Percentiles rank a stretch among this genome's conserved stretches.
These are phyloP conservation scores for Gorsachius goisagi DNA, from an alignment of 2,113 vertebrate species.

Conservation along the genomic window DNA sequence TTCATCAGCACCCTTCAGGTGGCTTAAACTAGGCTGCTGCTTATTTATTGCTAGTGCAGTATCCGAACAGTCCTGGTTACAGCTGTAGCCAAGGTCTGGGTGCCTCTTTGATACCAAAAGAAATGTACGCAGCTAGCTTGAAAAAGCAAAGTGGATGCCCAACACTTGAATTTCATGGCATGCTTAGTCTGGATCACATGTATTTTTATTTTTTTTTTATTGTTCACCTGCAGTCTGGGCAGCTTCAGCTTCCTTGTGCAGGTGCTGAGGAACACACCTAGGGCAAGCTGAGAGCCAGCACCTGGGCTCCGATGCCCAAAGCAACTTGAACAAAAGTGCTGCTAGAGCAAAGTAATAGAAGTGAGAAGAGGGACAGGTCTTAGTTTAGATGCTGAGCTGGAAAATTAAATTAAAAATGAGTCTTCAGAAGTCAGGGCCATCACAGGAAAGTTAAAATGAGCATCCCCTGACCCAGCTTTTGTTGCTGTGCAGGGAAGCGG, in stretches of 20 bases:
- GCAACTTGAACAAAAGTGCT: not conserved
- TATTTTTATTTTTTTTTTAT: not conserved
- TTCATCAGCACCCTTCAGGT: not conserved
- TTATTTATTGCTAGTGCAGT: not conserved
- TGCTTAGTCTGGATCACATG: not conserved
- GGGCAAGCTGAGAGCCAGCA: not conserved
- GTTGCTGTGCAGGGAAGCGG: not conserved
- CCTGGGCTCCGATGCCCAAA: accelerated
- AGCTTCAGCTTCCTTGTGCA: not conserved
- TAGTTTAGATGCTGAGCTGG: not conserved
- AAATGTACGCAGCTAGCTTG: not conserved
- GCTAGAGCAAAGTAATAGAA: not conserved
- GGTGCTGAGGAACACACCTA: not conserved
- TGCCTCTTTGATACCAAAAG: not conserved
- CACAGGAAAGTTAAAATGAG: not conserved
- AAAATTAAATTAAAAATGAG: slow-evolving; percentile 3
- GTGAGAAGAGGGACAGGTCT: not conserved
- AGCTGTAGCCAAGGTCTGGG: not conserved
- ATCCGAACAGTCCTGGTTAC: not conserved
- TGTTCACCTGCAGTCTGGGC: not conserved
- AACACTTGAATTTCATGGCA: not conserved
- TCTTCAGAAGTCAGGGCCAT: not conserved
- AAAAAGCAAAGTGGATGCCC: not conserved
- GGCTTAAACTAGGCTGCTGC: not conserved
- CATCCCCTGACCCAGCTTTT: not conserved